These are phyloP conservation scores for Netelia virgata DNA, from an alignment of 2,888 invertebrate genomes.

Conservation along the genomic window DNA sequence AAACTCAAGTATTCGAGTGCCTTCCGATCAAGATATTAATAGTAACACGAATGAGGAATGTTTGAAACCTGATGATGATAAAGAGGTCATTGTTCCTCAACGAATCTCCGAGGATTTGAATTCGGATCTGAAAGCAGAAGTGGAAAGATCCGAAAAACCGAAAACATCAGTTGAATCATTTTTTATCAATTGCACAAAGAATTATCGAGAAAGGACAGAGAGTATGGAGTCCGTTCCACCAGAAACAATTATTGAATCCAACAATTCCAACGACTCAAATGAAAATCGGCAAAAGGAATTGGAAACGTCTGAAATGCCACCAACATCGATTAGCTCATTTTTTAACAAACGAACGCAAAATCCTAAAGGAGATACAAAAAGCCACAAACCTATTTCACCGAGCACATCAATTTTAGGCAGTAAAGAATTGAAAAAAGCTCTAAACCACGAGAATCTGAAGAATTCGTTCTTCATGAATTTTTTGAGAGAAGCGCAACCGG, in stretches of 20 bases:
- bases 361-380: constrained; percentile 1
- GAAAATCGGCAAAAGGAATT: background rate
- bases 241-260: constrained; percentile 35
- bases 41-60: background rate
- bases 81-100: background rate
- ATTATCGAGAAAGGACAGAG: background rate
- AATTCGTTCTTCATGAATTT: constrained; percentile 82
- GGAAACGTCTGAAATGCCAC: constrained; percentile 6
- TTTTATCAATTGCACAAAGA: constrained; percentile 31
- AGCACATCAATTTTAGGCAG: constrained; percentile 56
- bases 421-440: constrained; percentile 60
- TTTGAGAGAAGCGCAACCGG: constrained; percentile 73
- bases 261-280: background rate
- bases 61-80: background rate
- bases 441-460: constrained; percentile 76
- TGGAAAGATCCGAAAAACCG: constrained; percentile 4
- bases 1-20: constrained; percentile 64
- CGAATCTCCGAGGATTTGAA: background rate
- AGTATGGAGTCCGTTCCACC: constrained; percentile 47
- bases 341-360: constrained; percentile 35
- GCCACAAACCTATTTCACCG: constrained; percentile 50
- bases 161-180: constrained; percentile 18
- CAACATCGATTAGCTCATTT: constrained; percentile 20
- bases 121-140: background rate
- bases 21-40: background rate